These are phyloP conservation scores for Stomatorhinus ivindoensis DNA, from an alignment of 2,113 vertebrate genomes.

Conservation along the genomic window DNA sequence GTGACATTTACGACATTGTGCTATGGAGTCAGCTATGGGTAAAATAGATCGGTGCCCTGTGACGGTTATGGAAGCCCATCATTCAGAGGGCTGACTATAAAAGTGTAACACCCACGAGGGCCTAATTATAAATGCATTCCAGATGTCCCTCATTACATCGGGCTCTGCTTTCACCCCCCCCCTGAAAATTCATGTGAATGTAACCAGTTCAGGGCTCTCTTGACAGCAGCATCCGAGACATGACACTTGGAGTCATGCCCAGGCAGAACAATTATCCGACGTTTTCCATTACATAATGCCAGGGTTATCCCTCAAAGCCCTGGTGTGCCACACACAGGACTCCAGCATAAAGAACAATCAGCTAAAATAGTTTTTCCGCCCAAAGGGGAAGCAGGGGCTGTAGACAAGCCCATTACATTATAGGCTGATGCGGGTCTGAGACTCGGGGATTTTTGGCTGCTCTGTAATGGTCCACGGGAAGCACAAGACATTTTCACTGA, in stretches of 20 bases:
- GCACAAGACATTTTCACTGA: conserved; percentile 30
- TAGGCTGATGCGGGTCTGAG: neutral
- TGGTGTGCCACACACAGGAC: conserved; percentile 36
- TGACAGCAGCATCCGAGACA: conserved; percentile 53
- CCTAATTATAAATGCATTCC: conserved; percentile 10
- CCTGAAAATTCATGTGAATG: conserved; percentile 39
- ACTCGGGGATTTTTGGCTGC: neutral
- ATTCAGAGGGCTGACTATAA: neutral
- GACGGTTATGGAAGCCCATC: neutral
- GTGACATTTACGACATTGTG: neutral
- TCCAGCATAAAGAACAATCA: conserved; percentile 22
- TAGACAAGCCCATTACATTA: conserved; percentile 10
- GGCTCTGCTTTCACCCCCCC: conserved; percentile 23
- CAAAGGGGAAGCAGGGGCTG: neutral
- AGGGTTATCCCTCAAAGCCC: conserved; percentile 40
- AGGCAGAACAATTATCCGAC: conserved; percentile 56
- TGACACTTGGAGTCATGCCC: conserved; percentile 46
- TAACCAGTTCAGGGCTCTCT: conserved; percentile 45
- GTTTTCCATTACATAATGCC: conserved; percentile 57
- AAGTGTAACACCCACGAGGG: neutral
- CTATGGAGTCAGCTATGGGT: neutral
- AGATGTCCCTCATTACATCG: conserved; percentile 21
- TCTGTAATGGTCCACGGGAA: neutral
- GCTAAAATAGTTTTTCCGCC: neutral
- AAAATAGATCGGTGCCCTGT: neutral